Evolutionary conservation across 2,113 vertebrate genomes (phyloP), one percentile per base, ranked within the genome.

Genomic region (Pagrus major): DNA sequence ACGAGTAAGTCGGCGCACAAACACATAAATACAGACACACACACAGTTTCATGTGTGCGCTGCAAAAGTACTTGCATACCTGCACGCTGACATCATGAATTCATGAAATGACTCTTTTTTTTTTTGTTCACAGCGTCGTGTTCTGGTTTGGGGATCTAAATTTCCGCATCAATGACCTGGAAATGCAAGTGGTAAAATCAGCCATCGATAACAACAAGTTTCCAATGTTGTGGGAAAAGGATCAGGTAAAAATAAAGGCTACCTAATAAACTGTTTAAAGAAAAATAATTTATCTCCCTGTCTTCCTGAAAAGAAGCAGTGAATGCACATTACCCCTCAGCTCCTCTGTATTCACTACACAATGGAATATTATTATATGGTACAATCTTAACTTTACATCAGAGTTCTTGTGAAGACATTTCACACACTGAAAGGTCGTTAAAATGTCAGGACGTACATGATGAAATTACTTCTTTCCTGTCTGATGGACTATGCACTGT

Each of bases 91-190:
- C 33, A 35, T 41, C 0, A 68, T 47, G 27, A 58, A 41, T 72
- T 52, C 0, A 66, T 54, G 31, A 37, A 49, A 29, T 31, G 3
- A n/a, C 27, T 66, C 1, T 25, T 81, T 39, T 27, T 83, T 63
- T n/a, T n/a, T n/a, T n/a, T n/a, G n/a, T 86, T 74, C 21, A 23
- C 92, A 99, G 98, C 86, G 93, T 99, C 0, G 96, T 99, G 61
- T 99, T 99, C 93, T 99, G 98, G 97, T 98, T 99, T 37, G 98
- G 98, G 31, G 98, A 99, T 89, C 95, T 99, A 79, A 99, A 99
- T 91, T 99, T 99, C 87, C 97, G 98, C 31, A 99, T 99, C 0
- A 96, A 99, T 79, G 97, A 96, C 83, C 95, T 97, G 1, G 98
- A 99, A 37, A 96, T 97, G 76, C 97, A 97, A 78, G 98, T 96